phyloP scores from a whole-genome alignment of 2,797 vertebrate genomes.

The Miichthys miiuy region DNA sequence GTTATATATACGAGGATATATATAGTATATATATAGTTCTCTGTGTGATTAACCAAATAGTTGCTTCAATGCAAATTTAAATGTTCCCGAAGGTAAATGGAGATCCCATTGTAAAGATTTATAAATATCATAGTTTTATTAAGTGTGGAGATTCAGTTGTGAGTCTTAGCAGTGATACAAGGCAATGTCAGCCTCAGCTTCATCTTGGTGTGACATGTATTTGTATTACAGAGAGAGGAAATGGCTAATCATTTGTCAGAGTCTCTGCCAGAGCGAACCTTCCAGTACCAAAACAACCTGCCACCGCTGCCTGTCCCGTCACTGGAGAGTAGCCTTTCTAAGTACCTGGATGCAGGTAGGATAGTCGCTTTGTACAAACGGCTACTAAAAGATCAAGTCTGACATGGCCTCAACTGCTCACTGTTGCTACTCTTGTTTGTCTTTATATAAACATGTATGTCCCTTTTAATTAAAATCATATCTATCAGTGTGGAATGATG shows the following conservation, averaged over 20 bases:
- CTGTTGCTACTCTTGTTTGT: background rate
- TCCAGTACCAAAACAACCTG: conserved; percentile 92
- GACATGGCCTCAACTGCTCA: background rate
- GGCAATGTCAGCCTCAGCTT: background rate
- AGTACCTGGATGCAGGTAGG: conserved; percentile 95
- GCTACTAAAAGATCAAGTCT: background rate
- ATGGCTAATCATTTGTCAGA: conserved; percentile 90
- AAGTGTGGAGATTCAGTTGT: background rate
- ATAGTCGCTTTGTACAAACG: background rate
- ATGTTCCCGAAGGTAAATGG: too few relatives aligned
- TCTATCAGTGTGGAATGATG: too few relatives aligned
- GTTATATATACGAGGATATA: too few relatives aligned
- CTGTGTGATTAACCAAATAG: too few relatives aligned
- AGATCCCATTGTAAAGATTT: too few relatives aligned
- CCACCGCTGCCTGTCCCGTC: conserved; percentile 92
- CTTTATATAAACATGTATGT: background rate
- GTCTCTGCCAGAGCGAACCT: conserved; percentile 88
- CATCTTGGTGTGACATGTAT: background rate
- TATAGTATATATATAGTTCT: too few relatives aligned
- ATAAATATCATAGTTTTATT: background rate
- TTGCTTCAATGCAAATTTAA: too few relatives aligned
- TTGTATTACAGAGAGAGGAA: conserved; percentile 47
- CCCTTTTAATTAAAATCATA: background rate
- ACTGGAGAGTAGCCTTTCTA: conserved; percentile 89
- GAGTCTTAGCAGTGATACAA: background rate